These are phyloP conservation scores for Dendroctonus valens DNA, from an alignment of 1,140 invertebrate genomes.

Conservation along the genomic window DNA sequence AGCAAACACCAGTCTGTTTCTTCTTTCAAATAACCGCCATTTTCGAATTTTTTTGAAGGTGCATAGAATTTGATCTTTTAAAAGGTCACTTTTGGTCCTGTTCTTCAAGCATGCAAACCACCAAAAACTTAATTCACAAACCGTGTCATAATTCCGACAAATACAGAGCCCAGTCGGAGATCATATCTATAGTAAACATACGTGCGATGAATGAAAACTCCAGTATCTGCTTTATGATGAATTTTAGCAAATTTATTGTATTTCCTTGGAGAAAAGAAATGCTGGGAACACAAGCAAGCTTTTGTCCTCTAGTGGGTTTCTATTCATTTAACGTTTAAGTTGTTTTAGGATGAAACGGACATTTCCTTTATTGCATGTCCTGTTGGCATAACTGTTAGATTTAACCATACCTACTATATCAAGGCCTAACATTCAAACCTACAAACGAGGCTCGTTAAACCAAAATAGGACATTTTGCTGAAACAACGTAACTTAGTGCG, in stretches of 20 bases:
- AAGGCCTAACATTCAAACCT: neutral
- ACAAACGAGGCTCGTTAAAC: too few species aligned
- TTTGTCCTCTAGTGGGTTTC: too few species aligned
- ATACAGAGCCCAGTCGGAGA: constrained; percentile 16
- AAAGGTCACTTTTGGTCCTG: too few species aligned
- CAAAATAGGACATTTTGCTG: too few species aligned
- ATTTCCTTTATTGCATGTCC: too few species aligned
- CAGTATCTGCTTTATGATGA: constrained; percentile 2
- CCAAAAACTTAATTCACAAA: constrained; percentile 21
- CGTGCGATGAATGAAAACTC: constrained; percentile 16
- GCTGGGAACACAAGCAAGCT: too few species aligned
- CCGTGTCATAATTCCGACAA: constrained; percentile 20
- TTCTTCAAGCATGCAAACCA: neutral
- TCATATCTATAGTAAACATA: constrained; percentile 13
- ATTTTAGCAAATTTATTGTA: constrained; percentile 9
- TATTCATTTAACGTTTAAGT: too few species aligned
- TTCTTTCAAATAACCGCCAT: too few species aligned
- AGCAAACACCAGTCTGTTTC: too few species aligned
- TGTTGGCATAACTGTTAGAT: too few species aligned
- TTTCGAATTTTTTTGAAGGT: too few species aligned
- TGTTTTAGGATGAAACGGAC: too few species aligned
- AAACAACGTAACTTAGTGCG: neutral
- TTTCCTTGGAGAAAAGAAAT: neutral
- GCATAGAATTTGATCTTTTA: neutral
- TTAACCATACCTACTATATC: neutral